phyloP scores from a whole-genome alignment of 2,888 invertebrate genomes.

The Pandemis heparana region DNA sequence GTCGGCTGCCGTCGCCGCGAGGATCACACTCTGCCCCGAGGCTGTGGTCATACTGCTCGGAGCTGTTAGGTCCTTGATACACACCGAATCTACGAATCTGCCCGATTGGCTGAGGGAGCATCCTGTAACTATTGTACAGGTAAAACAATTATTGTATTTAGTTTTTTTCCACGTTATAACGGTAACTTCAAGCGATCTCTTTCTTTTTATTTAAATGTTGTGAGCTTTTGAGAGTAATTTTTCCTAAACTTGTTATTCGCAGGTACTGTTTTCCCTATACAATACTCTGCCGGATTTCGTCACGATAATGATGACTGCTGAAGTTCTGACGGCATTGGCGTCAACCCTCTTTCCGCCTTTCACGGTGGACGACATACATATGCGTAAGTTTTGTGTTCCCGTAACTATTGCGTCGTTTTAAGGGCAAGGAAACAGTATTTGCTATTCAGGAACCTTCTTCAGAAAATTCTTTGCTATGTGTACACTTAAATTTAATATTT shows the following conservation, averaged over 20 bases:
- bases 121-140: conserved; percentile 92
- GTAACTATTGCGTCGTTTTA: not conserved
- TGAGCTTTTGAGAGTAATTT: not conserved
- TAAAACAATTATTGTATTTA: conserved; percentile 46
- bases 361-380: conserved; percentile 74
- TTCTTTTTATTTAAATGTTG: not conserved
- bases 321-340: conserved; percentile 94
- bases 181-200: not conserved
- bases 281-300: conserved; percentile 98
- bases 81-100: conserved; percentile 83
- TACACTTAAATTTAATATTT: no score
- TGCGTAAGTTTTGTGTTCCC: conserved; percentile 67
- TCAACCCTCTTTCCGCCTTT: conserved; percentile 93
- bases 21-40: conserved; percentile 94
- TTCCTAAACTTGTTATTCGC: not conserved
- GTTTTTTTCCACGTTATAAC: no score
- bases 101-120: conserved; percentile 92
- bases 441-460: not conserved
- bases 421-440: not conserved
- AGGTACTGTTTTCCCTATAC: conserved; percentile 97
- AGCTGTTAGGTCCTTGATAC: conserved; percentile 92
- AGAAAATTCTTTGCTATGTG: no score
- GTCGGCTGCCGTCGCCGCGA: conserved; percentile 87
- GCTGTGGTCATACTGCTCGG: conserved; percentile 95
- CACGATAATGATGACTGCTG: conserved; percentile 95